Base-by-base conservation (phyloP, 2,888 invertebrate species). In the Marasmarcha lunaedactyla region DNA sequence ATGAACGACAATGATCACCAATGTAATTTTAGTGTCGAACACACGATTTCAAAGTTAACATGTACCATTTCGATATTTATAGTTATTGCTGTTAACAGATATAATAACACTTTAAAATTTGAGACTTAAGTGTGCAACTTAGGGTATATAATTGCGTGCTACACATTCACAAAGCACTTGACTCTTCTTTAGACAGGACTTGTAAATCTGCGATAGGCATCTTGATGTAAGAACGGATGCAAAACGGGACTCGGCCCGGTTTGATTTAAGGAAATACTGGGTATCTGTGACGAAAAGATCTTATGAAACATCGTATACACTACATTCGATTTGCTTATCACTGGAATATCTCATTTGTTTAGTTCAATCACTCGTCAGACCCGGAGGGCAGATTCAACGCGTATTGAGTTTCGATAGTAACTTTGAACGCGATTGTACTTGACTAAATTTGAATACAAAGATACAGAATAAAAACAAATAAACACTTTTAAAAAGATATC, bases 191-290 rank as follows among this genome's bases (percentile, higher is more conserved):
- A 30, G 74, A 77, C 71, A 68, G 66, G 63, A 67, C 83, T 79
- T 81, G 83, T 84, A 84, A 84, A 84, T 84, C 74, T 71, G 60
- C 52, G 84, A 84, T 84, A 78, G 72, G 65, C 59, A 84, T 84
- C 84, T 84, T 83, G 83, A 83, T 78, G 69, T 77, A 78, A 72
- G 71, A 66, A 78, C 81, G 81, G 76, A 84, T 83, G 84, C 78
- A 73, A 77, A 84, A 78, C 74, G 70, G 71, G 72, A 72, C 64
- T 64, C 61, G 60, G 57, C 57, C 54, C 63, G 52, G 63, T 74
- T 77, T 76, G 74, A 76, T 78, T 77, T 78, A 78, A 71, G 72
- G 63, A 78, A 73, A 76, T 55, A 58, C 52, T 55, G 51, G 50
- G 51, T 54, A 51, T 50, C 55, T 47, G 30, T n/a, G 53, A 53